phyloP scores from a whole-genome alignment of 2,113 vertebrate species.

The Laticauda laticaudata region DNA sequence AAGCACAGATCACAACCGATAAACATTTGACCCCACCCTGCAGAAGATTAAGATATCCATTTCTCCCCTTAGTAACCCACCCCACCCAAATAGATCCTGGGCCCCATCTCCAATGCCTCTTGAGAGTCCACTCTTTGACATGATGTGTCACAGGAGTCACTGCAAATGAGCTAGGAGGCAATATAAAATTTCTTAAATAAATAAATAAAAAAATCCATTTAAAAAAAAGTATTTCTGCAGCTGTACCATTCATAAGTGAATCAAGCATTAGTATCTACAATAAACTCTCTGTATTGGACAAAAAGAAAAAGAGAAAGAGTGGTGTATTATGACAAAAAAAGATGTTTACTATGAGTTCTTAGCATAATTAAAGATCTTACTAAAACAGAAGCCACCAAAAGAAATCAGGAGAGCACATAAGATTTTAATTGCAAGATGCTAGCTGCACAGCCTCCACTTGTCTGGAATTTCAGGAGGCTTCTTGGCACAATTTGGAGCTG shows the following conservation, averaged over 20 bases:
- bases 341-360: neutral
- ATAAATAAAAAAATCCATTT: neutral
- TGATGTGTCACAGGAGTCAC: too few relatives aligned
- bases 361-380: neutral
- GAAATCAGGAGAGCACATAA: neutral
- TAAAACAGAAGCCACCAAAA: neutral
- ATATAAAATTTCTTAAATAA: neutral
- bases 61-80: neutral
- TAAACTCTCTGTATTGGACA: neutral
- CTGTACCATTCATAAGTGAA: neutral
- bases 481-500: neutral
- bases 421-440: neutral
- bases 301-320: neutral
- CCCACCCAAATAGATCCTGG: neutral
- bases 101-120: neutral
- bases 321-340: neutral
- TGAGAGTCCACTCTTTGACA: neutral
- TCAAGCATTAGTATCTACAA: neutral
- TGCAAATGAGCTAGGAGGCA: neutral
- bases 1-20: neutral
- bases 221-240: neutral
- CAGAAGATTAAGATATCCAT: neutral
- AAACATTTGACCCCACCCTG: neutral
- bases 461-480: neutral
- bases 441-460: neutral